Conservation (phyloP, 2,113 vertebrate genomes). For the Lepidothrix coronata region DNA sequence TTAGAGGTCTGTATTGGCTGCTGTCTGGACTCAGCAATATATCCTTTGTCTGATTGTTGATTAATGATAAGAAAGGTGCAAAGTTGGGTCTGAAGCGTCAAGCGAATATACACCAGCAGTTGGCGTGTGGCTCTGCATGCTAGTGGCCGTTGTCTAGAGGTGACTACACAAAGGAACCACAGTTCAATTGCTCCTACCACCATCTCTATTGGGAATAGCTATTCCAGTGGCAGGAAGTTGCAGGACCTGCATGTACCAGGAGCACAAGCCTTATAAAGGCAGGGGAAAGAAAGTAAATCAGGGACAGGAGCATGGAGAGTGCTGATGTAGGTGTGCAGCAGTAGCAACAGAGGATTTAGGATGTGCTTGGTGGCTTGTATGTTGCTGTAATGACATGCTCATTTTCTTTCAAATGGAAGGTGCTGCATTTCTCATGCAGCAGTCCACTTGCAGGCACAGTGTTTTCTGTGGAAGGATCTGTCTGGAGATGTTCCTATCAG, state of each 20-base stretch:
- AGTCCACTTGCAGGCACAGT: neutral
- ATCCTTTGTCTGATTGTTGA: constrained; percentile 35
- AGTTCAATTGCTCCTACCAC: neutral
- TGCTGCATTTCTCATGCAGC: neutral
- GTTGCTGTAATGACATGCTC: neutral
- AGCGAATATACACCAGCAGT: neutral
- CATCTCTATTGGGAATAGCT: neutral
- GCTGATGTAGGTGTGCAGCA: neutral
- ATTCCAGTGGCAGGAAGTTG: neutral
- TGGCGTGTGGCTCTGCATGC: neutral
- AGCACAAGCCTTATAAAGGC: neutral
- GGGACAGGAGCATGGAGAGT: neutral
- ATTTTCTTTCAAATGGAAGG: neutral
- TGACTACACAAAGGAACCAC: neutral
- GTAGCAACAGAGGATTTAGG: neutral
- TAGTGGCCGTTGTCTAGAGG: neutral
- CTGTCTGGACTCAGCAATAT: constrained; percentile 15
- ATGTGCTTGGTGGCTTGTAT: neutral
- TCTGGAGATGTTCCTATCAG: neutral
- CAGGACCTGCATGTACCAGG: neutral
- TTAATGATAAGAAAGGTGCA: constrained; percentile 9
- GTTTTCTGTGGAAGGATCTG: neutral
- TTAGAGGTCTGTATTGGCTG: constrained; percentile 32
- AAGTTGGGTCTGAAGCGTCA: neutral
- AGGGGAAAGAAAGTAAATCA: neutral